These are phyloP conservation scores for Linnaemya vulpina DNA, from an alignment of 2,888 invertebrate genomes.

Conservation along the genomic window DNA sequence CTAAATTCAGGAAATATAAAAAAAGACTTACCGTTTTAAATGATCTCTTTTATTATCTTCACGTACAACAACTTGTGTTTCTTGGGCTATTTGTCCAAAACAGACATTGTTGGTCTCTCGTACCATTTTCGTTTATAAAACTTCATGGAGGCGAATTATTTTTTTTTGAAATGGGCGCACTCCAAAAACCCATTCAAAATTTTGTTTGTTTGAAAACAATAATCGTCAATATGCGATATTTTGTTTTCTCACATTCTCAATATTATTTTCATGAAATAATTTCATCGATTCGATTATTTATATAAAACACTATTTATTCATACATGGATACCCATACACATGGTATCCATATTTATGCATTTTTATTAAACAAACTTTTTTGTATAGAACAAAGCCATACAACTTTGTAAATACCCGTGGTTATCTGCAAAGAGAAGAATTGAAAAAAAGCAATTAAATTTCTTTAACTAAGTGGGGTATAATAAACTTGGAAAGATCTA, in stretches of 20 bases:
- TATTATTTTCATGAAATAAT: constrained; percentile 23
- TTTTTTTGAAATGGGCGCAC: constrained; percentile 80
- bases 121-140: constrained; percentile 98
- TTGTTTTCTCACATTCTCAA: constrained; percentile 46
- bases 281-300: constrained; percentile 29
- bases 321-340: neutral
- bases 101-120: constrained; percentile 99
- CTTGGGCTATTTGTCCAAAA: constrained; percentile 99
- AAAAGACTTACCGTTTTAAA: constrained; percentile 77
- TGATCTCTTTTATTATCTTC: constrained; percentile 87
- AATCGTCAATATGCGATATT: constrained; percentile 64
- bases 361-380: neutral
- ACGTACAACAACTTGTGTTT: constrained; percentile 87
- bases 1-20: neutral
- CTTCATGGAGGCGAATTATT: constrained; percentile 87
- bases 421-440: constrained; percentile 46
- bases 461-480: neutral
- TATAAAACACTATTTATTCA: neutral
- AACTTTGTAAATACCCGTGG: constrained; percentile 5
- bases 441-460: constrained; percentile 5
- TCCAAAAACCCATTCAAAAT: constrained; percentile 78
- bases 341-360: neutral
- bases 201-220: constrained; percentile 52
- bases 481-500: too few relatives aligned
- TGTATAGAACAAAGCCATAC: neutral